Evolutionary conservation across 37 sponge, comb jelly and placozoan genomes (phyloP), one percentile per base, ranked within the genome.

Genomic region (Hormiphora californensis): DNA sequence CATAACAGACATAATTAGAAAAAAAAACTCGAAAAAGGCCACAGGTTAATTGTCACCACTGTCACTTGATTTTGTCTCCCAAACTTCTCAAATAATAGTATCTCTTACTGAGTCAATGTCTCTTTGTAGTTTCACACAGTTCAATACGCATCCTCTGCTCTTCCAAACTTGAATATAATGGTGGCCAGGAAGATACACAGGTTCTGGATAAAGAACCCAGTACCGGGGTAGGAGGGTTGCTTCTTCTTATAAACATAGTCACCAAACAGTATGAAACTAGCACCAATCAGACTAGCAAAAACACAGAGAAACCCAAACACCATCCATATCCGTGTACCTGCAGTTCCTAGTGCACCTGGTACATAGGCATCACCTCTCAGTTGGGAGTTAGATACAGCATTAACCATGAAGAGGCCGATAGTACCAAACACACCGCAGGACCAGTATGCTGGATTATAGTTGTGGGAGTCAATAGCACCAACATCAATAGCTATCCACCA

Each of bases 401-500:
- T 94, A 40, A 94, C 89, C 94, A 94, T 94, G 35, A 94, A 23
- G 11, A 94, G 68, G 1, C 90, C 92, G 33, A 94, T 85, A 23
- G 94, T 94, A 32, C 92, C 92, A 41, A 91, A 43, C 11, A 92
- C 87, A 1, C 94, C 92, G 88, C 92, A 91, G 44, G 90, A 81
- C 63, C 88, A 88, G 63, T 88, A 94, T 0, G 92, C 92, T 27
- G 88, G 90, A 67, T 88, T 91, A 8, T 92, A 59, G 0, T 91
- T 89, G n/a, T 86, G 88, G 0, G 90, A 61, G 40, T 89, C 54
- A 0, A 88, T 85, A 21, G 67, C 92, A 54, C 86, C 85, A 11
- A 89, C 90, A 86, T 94, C 94, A 90, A 94, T 94, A 32, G 90
- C 90, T 11, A 92, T 59, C 94, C 94, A 94, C 94, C 94, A 94